phyloP scores from a whole-genome alignment of 2,113 vertebrate genomes.

The Macheiramphus alcinus region DNA sequence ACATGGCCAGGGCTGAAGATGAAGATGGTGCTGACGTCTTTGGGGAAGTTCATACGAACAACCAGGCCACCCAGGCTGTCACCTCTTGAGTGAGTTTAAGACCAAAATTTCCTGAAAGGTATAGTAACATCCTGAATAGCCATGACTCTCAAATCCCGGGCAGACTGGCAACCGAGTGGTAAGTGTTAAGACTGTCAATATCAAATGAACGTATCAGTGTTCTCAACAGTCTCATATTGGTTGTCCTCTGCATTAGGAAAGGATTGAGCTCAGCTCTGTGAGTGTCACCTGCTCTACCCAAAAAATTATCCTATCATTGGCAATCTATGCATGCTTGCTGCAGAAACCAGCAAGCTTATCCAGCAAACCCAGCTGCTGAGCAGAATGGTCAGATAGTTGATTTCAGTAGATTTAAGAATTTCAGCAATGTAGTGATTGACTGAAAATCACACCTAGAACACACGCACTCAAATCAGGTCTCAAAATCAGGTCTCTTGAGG shows the following conservation, averaged over 20 bases:
- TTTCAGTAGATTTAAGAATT: neutral
- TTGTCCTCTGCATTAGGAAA: neutral
- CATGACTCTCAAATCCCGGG: neutral
- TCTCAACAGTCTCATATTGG: neutral
- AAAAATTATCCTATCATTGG: neutral
- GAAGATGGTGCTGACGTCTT: neutral
- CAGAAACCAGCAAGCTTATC: neutral
- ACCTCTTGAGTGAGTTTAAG: neutral
- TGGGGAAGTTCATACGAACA: neutral
- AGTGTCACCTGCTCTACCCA: neutral
- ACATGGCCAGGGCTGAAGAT: neutral
- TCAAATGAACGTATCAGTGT: neutral
- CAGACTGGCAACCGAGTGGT: neutral
- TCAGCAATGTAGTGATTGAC: neutral
- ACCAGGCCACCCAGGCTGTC: neutral
- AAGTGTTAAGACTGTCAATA: neutral
- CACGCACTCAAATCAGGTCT: neutral
- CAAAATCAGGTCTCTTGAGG: neutral
- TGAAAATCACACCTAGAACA: neutral
- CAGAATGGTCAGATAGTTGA: neutral
- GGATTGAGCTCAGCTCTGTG: neutral
- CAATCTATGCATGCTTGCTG: neutral
- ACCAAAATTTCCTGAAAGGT: neutral
- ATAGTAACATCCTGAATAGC: neutral
- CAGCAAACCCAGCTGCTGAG: neutral